A percentile compares a stretch with the other conserved stretches of the same genome.
phyloP scores from a whole-genome alignment of 1,140 invertebrate genomes.

The Trichonephila clavipes region DNA sequence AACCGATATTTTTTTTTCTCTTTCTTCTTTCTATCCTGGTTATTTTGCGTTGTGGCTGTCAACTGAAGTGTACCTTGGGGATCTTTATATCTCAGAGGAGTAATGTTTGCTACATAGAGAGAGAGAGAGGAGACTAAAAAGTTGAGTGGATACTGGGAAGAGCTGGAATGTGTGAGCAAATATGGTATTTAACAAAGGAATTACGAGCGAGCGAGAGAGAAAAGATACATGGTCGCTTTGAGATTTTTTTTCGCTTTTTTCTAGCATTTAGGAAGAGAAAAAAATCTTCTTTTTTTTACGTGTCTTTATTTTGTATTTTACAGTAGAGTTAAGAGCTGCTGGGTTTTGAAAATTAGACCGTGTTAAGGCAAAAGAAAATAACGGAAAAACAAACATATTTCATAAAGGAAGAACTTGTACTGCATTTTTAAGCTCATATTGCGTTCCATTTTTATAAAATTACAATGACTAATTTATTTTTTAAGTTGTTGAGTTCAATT shows the following conservation, averaged over 20 bases:
- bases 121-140: background rate
- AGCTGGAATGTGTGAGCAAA: background rate
- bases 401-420: no score
- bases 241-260: background rate
- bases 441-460: no score
- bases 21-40: background rate
- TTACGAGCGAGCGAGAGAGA: background rate
- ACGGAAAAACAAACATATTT: no score
- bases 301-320: no score
- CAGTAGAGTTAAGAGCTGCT: no score
- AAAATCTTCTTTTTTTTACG: no score
- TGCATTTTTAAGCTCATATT: no score
- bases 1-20: conserved; percentile 34
- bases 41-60: conserved; percentile 32
- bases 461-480: no score
- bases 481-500: no score
- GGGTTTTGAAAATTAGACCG: no score
- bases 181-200: conserved; percentile 2
- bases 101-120: background rate
- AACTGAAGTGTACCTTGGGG: conserved; percentile 42
- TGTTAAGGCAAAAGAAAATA: no score
- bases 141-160: background rate
- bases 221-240: background rate
- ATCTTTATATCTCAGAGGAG: conserved; percentile 32
- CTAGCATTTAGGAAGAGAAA: background rate